phyloP scores from a whole-genome alignment of 2,797 vertebrate genomes.

The Eospalax fontanierii region DNA sequence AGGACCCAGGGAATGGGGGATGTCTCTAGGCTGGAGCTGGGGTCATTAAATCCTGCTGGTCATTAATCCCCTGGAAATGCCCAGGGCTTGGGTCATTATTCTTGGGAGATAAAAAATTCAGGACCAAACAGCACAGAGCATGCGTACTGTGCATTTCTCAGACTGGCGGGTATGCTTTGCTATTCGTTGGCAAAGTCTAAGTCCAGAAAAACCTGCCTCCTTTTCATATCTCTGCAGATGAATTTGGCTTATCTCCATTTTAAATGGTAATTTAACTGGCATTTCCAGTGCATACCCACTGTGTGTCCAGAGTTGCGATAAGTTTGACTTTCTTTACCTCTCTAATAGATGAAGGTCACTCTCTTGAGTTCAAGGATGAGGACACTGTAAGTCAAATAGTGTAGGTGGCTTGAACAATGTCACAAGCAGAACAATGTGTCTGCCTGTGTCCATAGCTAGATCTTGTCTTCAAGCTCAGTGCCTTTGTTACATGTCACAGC shows the following conservation, averaged over 20 bases:
- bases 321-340: not conserved
- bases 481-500: not conserved
- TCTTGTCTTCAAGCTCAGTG: not conserved
- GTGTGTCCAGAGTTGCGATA: not conserved
- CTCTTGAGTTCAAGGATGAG: not conserved
- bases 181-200: slow-evolving; percentile 39
- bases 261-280: not conserved
- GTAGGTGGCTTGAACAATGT: not conserved
- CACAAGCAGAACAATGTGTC: not conserved
- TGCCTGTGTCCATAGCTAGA: fast-evolving
- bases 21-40: slow-evolving; percentile 74
- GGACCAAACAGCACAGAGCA: slow-evolving; percentile 55
- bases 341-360: not conserved
- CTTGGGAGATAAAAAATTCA: slow-evolving; percentile 78
- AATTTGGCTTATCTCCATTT: not conserved
- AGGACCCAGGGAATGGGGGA: slow-evolving; percentile 63
- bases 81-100: slow-evolving; percentile 82
- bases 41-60: slow-evolving; percentile 77
- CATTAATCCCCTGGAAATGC: slow-evolving; percentile 82
- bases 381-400: not conserved
- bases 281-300: not conserved
- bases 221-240: not conserved
- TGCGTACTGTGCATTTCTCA: slow-evolving; percentile 34
- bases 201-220: slow-evolving; percentile 65
- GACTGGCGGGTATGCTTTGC: slow-evolving; percentile 72